Conservation (phyloP, 2,797 vertebrate genomes). For the Odontamblyopus rebecca region DNA sequence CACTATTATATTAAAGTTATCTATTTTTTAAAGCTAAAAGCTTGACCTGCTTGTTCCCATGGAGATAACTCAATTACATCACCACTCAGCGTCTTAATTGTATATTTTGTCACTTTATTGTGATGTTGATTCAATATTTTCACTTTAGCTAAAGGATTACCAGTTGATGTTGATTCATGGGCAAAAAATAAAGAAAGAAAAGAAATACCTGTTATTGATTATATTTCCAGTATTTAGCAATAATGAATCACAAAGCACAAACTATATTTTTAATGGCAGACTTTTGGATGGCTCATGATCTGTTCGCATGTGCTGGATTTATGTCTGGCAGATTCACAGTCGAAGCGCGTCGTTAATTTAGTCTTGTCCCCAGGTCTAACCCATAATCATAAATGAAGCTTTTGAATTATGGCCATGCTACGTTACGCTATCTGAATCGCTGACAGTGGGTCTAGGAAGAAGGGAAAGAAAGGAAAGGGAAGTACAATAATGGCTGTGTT, state of each 20-base stretch:
- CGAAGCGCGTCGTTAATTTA: slow-evolving; percentile 75
- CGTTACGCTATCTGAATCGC: slow-evolving; percentile 46
- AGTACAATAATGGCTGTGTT: slow-evolving; percentile 43
- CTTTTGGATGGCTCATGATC: slow-evolving; percentile 53
- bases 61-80: too few species aligned
- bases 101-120: too few species aligned
- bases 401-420: slow-evolving; percentile 51
- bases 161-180: too few species aligned
- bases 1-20: too few species aligned
- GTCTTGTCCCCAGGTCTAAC: slow-evolving; percentile 62
- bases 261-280: slow-evolving; percentile 47
- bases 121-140: too few species aligned
- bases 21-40: too few species aligned
- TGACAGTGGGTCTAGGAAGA: slow-evolving; percentile 55
- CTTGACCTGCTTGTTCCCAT: too few species aligned
- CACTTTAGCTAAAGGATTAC: too few species aligned
- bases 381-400: slow-evolving; percentile 73
- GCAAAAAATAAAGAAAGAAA: too few species aligned
- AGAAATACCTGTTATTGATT: background rate
- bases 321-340: slow-evolving; percentile 71
- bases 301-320: slow-evolving; percentile 62
- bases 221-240: background rate
- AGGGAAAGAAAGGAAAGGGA: slow-evolving; percentile 25
- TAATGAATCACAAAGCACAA: slow-evolving; percentile 21
- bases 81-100: too few species aligned